These are phyloP conservation scores for Orestias chungarensis DNA, from an alignment of 2,797 vertebrate species.

Conservation along the genomic window DNA sequence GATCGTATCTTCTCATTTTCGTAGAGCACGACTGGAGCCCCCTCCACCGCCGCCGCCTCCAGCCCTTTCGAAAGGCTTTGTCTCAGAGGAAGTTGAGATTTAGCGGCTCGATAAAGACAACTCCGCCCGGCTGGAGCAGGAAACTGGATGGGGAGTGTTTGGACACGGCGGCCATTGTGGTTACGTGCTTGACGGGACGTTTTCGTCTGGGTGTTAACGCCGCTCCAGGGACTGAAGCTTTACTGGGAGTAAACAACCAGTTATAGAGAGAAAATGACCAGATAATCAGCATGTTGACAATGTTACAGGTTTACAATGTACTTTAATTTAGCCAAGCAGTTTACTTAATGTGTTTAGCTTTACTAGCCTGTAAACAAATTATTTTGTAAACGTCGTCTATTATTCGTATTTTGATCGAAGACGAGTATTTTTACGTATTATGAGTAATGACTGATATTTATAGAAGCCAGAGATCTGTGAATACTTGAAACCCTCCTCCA, in stretches of 20 bases:
- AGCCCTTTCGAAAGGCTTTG: constrained; percentile 40
- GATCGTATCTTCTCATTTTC: constrained; percentile 40
- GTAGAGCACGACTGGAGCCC: constrained; percentile 20
- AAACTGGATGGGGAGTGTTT: constrained; percentile 34
- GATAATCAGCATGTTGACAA: neutral
- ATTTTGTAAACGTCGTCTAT: too few relatives aligned
- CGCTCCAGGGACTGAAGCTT: constrained; percentile 9
- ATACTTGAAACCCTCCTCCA: too few relatives aligned
- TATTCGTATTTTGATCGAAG: too few relatives aligned
- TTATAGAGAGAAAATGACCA: neutral
- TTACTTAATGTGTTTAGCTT: too few relatives aligned
- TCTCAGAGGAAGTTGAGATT: constrained; percentile 65
- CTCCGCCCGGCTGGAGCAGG: constrained; percentile 51
- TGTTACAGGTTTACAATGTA: neutral
- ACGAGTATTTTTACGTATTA: too few relatives aligned
- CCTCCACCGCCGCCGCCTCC: too few relatives aligned
- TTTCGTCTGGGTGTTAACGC: constrained; percentile 31
- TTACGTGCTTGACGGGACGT: constrained; percentile 46
- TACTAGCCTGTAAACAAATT: too few relatives aligned
- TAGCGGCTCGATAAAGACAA: constrained; percentile 34
- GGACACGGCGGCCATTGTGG: constrained; percentile 10
- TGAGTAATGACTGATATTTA: too few relatives aligned
- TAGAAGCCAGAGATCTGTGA: too few relatives aligned
- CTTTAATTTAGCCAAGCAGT: too few relatives aligned
- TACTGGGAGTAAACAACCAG: neutral